phyloP scores from a whole-genome alignment of 1,140 invertebrate species.

The Muscidifurax raptorellus region DNA sequence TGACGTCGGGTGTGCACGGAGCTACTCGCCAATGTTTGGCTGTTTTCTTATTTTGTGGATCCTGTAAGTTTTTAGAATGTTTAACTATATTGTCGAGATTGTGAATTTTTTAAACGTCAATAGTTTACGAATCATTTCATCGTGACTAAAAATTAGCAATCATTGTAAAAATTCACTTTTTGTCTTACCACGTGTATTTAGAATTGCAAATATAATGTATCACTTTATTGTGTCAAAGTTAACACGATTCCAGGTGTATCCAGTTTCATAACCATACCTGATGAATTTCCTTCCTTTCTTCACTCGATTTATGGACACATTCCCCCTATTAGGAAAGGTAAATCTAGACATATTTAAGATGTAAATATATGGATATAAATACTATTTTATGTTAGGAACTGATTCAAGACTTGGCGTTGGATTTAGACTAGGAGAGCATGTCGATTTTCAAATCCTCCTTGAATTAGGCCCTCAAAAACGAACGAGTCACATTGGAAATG shows the following conservation, averaged over 20 bases:
- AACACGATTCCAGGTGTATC: slow-evolving; percentile 66
- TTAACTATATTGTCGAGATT: neutral
- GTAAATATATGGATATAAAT: neutral
- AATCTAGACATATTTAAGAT: slow-evolving; percentile 50
- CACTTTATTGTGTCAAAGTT: too few relatives aligned
- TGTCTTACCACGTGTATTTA: too few relatives aligned
- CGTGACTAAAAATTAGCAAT: too few relatives aligned
- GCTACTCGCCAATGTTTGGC: neutral
- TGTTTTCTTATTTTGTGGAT: neutral
- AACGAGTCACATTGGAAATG: slow-evolving; percentile 78
- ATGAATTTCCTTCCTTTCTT: slow-evolving; percentile 84
- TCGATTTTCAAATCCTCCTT: slow-evolving; percentile 85
- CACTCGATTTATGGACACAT: slow-evolving; percentile 87
- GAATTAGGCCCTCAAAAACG: slow-evolving; percentile 85
- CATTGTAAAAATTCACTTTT: too few relatives aligned
- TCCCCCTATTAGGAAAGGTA: slow-evolving; percentile 88
- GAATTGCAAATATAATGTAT: too few relatives aligned
- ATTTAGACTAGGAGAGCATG: slow-evolving; percentile 85
- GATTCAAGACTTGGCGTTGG: slow-evolving; percentile 87
- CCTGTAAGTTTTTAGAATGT: neutral
- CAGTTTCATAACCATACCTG: slow-evolving; percentile 80
- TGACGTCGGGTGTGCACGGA: neutral
- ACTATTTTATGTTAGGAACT: slow-evolving; percentile 77
- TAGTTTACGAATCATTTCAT: too few relatives aligned
- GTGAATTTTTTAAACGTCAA: neutral